phyloP scores from a whole-genome alignment of 2,888 invertebrate genomes.

The Myathropa florea region DNA sequence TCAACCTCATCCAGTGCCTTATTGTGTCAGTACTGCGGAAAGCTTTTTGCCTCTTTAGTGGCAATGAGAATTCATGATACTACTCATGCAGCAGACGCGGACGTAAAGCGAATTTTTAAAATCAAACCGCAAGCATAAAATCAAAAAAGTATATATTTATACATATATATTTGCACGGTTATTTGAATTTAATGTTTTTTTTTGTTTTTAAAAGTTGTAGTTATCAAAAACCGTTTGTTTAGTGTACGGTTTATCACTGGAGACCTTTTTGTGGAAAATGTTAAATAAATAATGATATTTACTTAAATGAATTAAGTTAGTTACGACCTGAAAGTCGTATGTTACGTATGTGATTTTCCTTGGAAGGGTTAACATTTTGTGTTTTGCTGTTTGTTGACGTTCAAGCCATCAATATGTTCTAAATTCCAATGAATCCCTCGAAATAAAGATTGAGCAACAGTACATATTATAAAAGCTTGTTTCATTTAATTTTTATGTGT shows the following conservation, averaged over 20 bases:
- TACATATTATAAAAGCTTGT: background rate
- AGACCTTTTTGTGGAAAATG: slow-evolving; percentile 18
- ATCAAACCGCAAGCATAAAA: slow-evolving; percentile 44
- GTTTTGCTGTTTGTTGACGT: slow-evolving; percentile 17
- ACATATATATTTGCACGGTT: background rate
- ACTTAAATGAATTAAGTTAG: slow-evolving; percentile 29
- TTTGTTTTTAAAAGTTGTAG: slow-evolving; percentile 9
- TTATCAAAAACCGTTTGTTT: slow-evolving; percentile 17
- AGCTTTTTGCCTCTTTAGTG: slow-evolving; percentile 22
- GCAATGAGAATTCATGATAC: slow-evolving; percentile 8
- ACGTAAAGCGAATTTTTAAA: slow-evolving; percentile 44
- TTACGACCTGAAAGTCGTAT: slow-evolving; percentile 33
- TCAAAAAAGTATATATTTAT: slow-evolving; percentile 34
- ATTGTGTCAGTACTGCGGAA: slow-evolving; percentile 58
- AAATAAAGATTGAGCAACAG: slow-evolving; percentile 43
- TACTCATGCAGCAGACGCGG: slow-evolving; percentile 14
- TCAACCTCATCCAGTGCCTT: slow-evolving; percentile 36
- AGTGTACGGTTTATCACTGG: slow-evolving; percentile 23
- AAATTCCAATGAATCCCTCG: slow-evolving; percentile 29
- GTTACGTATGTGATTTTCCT: slow-evolving; percentile 43
- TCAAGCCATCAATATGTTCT: slow-evolving; percentile 6
- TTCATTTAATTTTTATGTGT: background rate
- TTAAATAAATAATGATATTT: slow-evolving; percentile 10
- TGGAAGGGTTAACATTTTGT: slow-evolving; percentile 20
- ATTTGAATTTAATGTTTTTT: slow-evolving; percentile 28